Evolutionary conservation across 2,888 invertebrate genomes (phyloP), one percentile per base, ranked within the genome.

Genomic region (Ischnus inquisitorius): DNA sequence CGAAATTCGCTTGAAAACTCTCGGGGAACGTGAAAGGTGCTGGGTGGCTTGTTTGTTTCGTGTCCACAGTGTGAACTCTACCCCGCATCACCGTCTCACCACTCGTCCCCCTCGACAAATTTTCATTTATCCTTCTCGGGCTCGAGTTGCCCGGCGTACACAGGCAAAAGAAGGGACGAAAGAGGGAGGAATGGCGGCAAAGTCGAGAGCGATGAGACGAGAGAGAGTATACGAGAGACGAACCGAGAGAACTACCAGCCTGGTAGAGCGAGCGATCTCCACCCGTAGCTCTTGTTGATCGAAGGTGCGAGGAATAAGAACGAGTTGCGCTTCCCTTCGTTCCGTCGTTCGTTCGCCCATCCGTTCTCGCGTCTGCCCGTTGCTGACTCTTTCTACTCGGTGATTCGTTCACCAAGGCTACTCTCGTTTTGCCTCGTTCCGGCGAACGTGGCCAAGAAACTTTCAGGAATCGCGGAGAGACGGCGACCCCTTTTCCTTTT

Each of bases 271-370:
- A 64, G 72, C 71, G 68, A 72, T 62, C 72, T 85, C 82, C 10
- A 54, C 12, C 48, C 84, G 79, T 75, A 83, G 82, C 85, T 86
- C 88, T 90, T 91, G 91, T 91, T 91, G 90, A 90, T 90, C 90
- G 90, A 90, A 88, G 88, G 89, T 87, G 89, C 85, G 86, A 88
- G 87, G 91, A 90, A 90, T 91, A 90, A 89, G 88, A 91, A 91
- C 89, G 88, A 90, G 79, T 72, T 64, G 46, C 60, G 60, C 79
- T 72, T 79, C 74, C 43, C 71, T 54, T 77, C 72, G 65, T 77
- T 60, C 10, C 16, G 67, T 51, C 43, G 74, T 76, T 34, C 67
- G n/a, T 79, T 22, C 75, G 34, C 67, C 60, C 76, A 16, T 68
- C 77, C 57, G 65, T 68, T 62, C 71, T 82, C 85, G 65, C 64